phyloP scores from a whole-genome alignment of 30 jellyfish, hydroid and myxozoan genomes.

The Rhopilema esculentum region DNA sequence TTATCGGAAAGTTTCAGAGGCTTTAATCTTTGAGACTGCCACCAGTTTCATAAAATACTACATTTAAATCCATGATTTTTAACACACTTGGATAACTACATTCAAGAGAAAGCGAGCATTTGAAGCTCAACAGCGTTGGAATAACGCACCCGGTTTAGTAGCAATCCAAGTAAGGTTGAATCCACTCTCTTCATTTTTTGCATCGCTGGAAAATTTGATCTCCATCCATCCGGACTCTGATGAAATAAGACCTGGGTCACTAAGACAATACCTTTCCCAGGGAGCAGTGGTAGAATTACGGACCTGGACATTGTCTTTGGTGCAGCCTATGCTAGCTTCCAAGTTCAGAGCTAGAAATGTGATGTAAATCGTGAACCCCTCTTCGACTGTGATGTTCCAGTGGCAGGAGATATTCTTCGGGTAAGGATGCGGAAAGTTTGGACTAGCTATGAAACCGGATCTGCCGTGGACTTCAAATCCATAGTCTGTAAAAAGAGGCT shows the following conservation, averaged over 20 bases:
- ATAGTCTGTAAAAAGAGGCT: neutral
- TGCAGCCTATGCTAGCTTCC: neutral
- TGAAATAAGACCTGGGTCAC: neutral
- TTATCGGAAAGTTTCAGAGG: too few species aligned
- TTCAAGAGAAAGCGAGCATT: too few species aligned
- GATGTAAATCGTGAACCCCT: neutral
- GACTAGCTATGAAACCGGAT: neutral
- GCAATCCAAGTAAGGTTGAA: constrained; percentile 15
- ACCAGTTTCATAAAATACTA: too few species aligned
- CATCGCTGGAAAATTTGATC: constrained; percentile 5
- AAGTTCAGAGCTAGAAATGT: neutral
- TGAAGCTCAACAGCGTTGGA: too few species aligned
- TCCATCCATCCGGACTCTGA: constrained; percentile 24
- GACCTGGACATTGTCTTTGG: neutral
- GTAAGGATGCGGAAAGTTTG: constrained; percentile 14
- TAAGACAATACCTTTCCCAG: constrained; percentile 12
- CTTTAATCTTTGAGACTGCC: too few species aligned
- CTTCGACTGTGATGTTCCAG: constrained; percentile 15
- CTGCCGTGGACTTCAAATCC: constrained; percentile 5
- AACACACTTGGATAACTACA: neutral
- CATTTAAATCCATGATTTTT: too few species aligned
- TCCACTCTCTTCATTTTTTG: neutral
- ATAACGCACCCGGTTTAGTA: neutral
- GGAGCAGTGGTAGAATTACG: neutral
- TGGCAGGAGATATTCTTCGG: constrained; percentile 13